Conservation (phyloP, 2,113 vertebrate species). For the Phalacrocorax aristotelis region DNA sequence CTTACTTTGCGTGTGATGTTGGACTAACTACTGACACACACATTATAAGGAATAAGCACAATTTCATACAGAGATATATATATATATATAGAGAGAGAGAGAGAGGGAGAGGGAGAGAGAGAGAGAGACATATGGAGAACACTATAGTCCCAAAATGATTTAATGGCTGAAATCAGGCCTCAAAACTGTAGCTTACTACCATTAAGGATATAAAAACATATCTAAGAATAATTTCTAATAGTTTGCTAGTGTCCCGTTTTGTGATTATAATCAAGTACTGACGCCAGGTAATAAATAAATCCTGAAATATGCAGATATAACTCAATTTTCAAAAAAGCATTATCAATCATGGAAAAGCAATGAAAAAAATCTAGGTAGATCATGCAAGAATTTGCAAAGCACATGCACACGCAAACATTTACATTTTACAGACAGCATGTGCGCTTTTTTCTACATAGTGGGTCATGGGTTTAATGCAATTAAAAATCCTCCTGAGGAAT, state of each 20-base stretch:
- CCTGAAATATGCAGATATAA: not conserved
- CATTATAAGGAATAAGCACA: not conserved
- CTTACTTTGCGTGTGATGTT: not conserved
- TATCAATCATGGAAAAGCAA: not conserved
- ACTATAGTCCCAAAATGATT: not conserved
- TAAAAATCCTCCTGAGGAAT: not conserved
- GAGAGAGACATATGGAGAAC: not conserved
- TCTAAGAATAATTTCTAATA: not conserved
- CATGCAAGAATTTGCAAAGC: not conserved
- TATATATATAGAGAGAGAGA: too few relatives aligned
- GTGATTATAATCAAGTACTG: not conserved
- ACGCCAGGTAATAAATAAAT: not conserved
- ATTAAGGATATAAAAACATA: not conserved
- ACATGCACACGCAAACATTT: not conserved
- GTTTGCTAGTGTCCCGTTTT: not conserved
- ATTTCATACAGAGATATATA: not conserved
- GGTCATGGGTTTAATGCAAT: not conserved
- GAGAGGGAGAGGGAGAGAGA: too few relatives aligned
- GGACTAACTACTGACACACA: not conserved
- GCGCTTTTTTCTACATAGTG: not conserved
- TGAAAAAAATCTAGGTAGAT: not conserved
- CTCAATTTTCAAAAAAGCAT: not conserved
- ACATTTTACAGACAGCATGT: not conserved
- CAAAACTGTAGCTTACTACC: constrained; percentile 4
- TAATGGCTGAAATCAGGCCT: not conserved